Evolutionary conservation across 37 sponge, comb jelly and placozoan genomes (phyloP).

Genomic region (Theonella swinhoei): DNA sequence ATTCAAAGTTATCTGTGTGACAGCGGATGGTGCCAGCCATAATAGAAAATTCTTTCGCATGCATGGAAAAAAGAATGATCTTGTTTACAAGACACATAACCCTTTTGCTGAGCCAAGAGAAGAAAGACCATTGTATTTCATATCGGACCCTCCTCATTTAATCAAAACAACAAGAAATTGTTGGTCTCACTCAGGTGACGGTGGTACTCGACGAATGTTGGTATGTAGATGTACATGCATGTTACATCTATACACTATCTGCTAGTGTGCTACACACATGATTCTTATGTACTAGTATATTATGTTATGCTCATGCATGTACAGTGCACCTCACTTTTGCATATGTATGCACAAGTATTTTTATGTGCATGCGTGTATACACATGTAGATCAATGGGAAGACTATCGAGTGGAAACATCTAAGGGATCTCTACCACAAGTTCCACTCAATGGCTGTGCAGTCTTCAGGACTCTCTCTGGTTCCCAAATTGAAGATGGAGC

Average conservation of each 20-base stretch:
- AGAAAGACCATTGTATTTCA: neutral
- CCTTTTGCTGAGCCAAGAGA: neutral
- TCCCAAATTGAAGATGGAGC: neutral
- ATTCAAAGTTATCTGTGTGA: constrained; percentile 32
- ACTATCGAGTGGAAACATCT: constrained; percentile 10
- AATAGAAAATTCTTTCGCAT: constrained; percentile 33
- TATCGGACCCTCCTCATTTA: constrained; percentile 21
- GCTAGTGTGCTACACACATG: no score
- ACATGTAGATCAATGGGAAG: neutral
- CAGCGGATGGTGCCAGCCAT: constrained; percentile 46
- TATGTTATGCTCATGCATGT: no score
- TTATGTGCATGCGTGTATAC: neutral
- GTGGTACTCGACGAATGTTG: constrained; percentile 6
- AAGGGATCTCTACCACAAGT: neutral
- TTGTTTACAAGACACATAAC: neutral
- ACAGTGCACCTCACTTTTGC: no score
- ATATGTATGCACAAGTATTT: neutral
- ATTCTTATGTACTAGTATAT: no score
- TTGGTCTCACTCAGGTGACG: neutral
- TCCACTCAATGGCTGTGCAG: neutral
- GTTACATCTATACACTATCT: no score
- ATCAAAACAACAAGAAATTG: constrained; percentile 40
- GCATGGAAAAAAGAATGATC: neutral
- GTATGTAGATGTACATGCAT: neutral
- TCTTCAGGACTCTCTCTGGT: constrained; percentile 9